Conservation (phyloP, 1,140 invertebrate species). For the Scylla paramamosain region DNA sequence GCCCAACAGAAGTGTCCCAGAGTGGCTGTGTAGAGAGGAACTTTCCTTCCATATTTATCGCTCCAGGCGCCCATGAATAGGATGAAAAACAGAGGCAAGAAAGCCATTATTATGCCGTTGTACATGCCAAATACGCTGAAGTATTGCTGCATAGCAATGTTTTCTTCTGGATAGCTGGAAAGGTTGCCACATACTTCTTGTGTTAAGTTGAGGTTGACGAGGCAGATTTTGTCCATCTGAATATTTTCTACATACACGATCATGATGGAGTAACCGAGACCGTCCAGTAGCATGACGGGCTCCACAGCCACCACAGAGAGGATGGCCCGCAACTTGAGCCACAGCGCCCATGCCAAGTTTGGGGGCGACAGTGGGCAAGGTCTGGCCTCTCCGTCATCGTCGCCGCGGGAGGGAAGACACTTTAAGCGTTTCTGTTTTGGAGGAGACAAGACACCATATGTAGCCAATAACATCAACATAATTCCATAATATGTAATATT, state of each 20-base stretch:
- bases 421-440: slow-evolving; percentile 52
- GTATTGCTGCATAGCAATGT: slow-evolving; percentile 87
- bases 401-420: slow-evolving; percentile 21
- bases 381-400: neutral
- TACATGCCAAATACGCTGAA: slow-evolving; percentile 84
- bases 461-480: neutral
- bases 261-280: slow-evolving; percentile 75
- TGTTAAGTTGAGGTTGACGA: slow-evolving; percentile 88
- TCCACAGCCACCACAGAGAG: slow-evolving; percentile 63
- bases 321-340: slow-evolving; percentile 67
- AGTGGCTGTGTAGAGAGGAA: slow-evolving; percentile 91
- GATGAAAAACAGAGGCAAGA: slow-evolving; percentile 76
- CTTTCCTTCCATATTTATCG: slow-evolving; percentile 84
- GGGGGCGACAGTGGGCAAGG: slow-evolving; percentile 24
- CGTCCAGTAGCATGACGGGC: slow-evolving; percentile 76
- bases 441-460: neutral
- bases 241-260: slow-evolving; percentile 81
- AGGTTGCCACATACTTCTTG: slow-evolving; percentile 87
- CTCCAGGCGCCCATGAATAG: slow-evolving; percentile 79
- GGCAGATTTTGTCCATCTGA: slow-evolving; percentile 90
- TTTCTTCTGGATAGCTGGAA: slow-evolving; percentile 87
- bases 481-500: neutral
- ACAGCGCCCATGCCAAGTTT: slow-evolving; percentile 54
- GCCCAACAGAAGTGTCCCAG: slow-evolving; percentile 89
- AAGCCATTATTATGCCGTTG: slow-evolving; percentile 76